phyloP scores from a whole-genome alignment of 2,113 vertebrate species.

The Tauraco erythrolophus region DNA sequence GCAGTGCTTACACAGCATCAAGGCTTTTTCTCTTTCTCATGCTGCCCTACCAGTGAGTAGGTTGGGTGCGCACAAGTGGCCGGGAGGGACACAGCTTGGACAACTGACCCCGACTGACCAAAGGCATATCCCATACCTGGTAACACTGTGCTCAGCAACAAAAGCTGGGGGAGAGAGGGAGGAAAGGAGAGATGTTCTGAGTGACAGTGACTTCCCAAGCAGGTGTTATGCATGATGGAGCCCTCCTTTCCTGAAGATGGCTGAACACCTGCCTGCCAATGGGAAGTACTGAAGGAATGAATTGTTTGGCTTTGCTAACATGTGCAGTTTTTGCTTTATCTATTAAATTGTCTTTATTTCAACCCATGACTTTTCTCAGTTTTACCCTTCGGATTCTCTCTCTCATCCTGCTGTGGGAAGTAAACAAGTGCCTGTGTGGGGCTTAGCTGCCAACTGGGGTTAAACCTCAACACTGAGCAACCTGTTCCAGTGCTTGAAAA shows the following conservation, averaged over 20 bases:
- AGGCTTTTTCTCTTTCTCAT: neutral
- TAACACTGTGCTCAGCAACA: neutral
- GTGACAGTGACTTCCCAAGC: neutral
- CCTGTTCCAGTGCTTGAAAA: neutral
- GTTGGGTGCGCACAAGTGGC: neutral
- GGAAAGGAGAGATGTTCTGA: accelerated
- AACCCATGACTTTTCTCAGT: neutral
- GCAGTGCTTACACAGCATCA: neutral
- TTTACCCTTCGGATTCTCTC: neutral
- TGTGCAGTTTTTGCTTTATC: neutral
- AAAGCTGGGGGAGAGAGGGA: neutral
- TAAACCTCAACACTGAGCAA: neutral
- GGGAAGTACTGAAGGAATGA: neutral
- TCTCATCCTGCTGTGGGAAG: accelerated
- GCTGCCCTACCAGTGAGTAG: neutral
- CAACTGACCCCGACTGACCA: neutral
- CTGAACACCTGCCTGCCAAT: neutral
- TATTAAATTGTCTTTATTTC: neutral
- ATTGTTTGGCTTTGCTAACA: neutral
- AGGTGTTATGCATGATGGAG: accelerated
- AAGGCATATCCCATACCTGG: neutral
- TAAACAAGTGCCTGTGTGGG: neutral
- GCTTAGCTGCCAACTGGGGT: accelerated
- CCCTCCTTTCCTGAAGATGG: neutral
- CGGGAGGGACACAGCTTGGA: too few relatives aligned